phyloP scores from a whole-genome alignment of 1,140 invertebrate genomes.

The Brachionus angularis region DNA sequence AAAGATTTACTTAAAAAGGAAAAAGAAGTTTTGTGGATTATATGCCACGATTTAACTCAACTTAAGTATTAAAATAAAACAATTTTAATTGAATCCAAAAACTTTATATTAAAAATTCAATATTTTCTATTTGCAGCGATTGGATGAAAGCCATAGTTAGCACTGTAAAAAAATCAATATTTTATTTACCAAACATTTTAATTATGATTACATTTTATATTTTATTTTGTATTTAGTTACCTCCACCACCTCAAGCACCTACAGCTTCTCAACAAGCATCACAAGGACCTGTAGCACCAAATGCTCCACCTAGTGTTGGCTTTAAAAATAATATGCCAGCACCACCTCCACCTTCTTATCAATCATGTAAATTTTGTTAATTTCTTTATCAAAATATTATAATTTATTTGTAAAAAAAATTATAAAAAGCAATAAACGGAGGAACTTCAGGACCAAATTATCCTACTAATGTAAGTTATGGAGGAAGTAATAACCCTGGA shows the following conservation, averaged over 20 bases:
- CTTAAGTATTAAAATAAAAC: too few relatives aligned
- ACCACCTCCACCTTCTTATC: constrained; percentile 18
- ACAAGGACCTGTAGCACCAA: neutral
- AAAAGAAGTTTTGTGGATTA: constrained; percentile 42
- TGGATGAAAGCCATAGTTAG: constrained; percentile 43
- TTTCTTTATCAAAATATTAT: too few relatives aligned
- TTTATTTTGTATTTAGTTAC: constrained; percentile 2
- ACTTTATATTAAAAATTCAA: neutral
- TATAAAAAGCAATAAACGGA: neutral
- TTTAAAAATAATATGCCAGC: constrained; percentile 1
- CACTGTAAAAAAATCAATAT: constrained; percentile 17
- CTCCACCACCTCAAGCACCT: constrained; percentile 25
- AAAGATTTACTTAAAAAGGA: constrained; percentile 22
- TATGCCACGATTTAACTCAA: constrained; percentile 38
- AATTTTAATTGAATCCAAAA: too few relatives aligned
- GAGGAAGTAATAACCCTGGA: neutral
- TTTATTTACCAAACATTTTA: neutral
- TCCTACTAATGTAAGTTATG: neutral
- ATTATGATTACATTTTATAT: neutral
- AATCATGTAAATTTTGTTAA: constrained; percentile 22
- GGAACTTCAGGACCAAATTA: constrained; percentile 1
- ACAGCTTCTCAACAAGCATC: neutral
- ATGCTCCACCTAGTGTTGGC: neutral
- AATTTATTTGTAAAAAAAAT: neutral
- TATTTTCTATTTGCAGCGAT: constrained; percentile 2